Evolutionary conservation across 1,140 invertebrate species (phyloP).

Genomic region (Aphelenchoides besseyi): DNA sequence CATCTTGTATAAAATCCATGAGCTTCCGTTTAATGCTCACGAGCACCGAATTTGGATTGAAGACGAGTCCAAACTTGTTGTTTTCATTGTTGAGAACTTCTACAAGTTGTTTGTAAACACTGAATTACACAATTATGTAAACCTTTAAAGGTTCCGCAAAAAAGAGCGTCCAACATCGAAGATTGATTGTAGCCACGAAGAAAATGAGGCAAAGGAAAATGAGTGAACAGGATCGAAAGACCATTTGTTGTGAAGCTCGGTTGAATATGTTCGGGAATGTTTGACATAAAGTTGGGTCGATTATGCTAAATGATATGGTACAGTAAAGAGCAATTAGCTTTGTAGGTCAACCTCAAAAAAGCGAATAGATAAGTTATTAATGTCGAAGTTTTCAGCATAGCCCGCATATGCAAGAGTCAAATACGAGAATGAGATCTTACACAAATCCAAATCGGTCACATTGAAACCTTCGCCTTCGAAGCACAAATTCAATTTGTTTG

Average conservation of each 20-base stretch:
- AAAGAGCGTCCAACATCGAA: constrained; percentile 21
- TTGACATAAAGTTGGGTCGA: background rate
- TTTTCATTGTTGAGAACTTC: constrained; percentile 24
- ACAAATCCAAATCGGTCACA: constrained; percentile 2
- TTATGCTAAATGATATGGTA: constrained; percentile 2
- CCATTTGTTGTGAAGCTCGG: constrained; percentile 8
- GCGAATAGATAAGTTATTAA: background rate
- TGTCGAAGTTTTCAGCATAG: background rate
- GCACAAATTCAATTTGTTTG: constrained; percentile 10
- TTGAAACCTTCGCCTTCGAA: constrained; percentile 3
- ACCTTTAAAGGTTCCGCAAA: constrained; percentile 30
- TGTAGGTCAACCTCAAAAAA: background rate
- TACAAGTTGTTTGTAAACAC: background rate
- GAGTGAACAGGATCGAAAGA: background rate
- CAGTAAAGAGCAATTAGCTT: too few species aligned
- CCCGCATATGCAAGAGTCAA: background rate
- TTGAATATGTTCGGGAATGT: constrained; percentile 7
- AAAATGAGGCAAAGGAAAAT: background rate
- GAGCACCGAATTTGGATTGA: constrained; percentile 18
- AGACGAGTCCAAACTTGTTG: constrained; percentile 14
- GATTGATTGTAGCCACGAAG: background rate
- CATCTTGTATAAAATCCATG: constrained; percentile 29
- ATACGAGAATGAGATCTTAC: constrained; percentile 7
- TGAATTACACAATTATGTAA: background rate
- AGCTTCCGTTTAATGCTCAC: constrained; percentile 14